Conservation (phyloP, 2,797 vertebrate species). For the Microctenopoma lineatum region DNA sequence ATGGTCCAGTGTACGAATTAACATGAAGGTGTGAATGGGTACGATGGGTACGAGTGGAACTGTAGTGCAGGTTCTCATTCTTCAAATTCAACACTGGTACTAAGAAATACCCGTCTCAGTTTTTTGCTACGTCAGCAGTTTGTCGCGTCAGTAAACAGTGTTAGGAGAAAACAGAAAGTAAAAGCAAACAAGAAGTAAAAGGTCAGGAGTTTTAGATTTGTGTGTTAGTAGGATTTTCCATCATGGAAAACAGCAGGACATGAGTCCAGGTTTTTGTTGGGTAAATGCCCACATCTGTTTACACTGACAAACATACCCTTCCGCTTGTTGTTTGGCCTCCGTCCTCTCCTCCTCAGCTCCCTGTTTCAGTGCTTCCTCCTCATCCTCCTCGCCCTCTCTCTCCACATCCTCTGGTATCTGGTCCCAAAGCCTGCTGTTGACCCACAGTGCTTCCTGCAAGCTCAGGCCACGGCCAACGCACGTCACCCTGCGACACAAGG, state of each 20-base stretch:
- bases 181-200: slow-evolving; percentile 14
- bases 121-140: background rate
- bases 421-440: slow-evolving; percentile 81
- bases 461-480: slow-evolving; percentile 68
- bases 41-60: slow-evolving; percentile 39
- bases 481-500: slow-evolving; percentile 82
- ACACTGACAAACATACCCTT: slow-evolving; percentile 71
- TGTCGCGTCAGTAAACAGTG: background rate
- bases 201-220: slow-evolving; percentile 5
- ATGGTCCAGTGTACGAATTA: slow-evolving; percentile 31
- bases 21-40: slow-evolving; percentile 23
- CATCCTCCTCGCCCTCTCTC: slow-evolving; percentile 16
- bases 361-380: slow-evolving; percentile 30
- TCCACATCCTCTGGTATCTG: slow-evolving; percentile 62
- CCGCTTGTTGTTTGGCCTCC: slow-evolving; percentile 45
- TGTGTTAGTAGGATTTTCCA: background rate
- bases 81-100: slow-evolving; percentile 17
- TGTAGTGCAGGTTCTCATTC: slow-evolving; percentile 3
- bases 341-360: slow-evolving; percentile 37
- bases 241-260: background rate
- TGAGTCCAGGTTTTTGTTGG: background rate
- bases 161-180: background rate
- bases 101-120: background rate
- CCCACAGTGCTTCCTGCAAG: slow-evolving; percentile 80
- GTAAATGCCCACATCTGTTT: slow-evolving; percentile 1